Base-by-base conservation (phyloP, 2,113 vertebrate genomes). In the Coracopsis vasa region DNA sequence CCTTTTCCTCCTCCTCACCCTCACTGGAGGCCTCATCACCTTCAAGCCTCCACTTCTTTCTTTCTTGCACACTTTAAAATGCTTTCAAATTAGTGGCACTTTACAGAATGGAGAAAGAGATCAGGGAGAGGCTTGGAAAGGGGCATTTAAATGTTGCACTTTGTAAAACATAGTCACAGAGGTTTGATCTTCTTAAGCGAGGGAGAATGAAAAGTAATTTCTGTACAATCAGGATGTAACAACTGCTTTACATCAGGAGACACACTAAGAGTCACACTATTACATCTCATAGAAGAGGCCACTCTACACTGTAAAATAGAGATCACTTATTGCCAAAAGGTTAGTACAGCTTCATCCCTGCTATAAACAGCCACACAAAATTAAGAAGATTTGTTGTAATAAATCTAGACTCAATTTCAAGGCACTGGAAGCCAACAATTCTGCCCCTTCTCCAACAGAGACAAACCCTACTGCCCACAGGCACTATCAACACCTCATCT, bases 1-100 rank as follows among this genome's bases (percentile, higher is more conserved):
- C 66, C 41, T 23, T 92, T 92, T 92, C 74, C 94, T 95, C 94
- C 93, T 95, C 93, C 88, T 89, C 91, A 56, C 80, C 48, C 79
- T 54, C 75, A 20, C 86, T 74, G 69, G 80, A 91, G 77, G 51
- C 61, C 82, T 85, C 61, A 86, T 79, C 95, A 79, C 86, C 77
- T 90, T 81, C 92, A 87, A 89, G 86, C 27, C 69, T 94, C 77
- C 28, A 44, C 65, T 86, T 78, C 56, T 94, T 93, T 9, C 75
- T 79, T 72, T 72, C 78, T 66, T 84, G 41, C 0, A 0, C 64
- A 44, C 54, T 93, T 94, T 75, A 89, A 96, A 94, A 94, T 33
- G 33, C 91, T 73, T 94, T 85, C 77, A 91, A 88, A 94, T 94
- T 87, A 94, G 60, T 47, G 74, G 39, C 62, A 45, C 75, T 91